phyloP scores from a whole-genome alignment of 1,140 invertebrate species.

The Orussus abietinus region DNA sequence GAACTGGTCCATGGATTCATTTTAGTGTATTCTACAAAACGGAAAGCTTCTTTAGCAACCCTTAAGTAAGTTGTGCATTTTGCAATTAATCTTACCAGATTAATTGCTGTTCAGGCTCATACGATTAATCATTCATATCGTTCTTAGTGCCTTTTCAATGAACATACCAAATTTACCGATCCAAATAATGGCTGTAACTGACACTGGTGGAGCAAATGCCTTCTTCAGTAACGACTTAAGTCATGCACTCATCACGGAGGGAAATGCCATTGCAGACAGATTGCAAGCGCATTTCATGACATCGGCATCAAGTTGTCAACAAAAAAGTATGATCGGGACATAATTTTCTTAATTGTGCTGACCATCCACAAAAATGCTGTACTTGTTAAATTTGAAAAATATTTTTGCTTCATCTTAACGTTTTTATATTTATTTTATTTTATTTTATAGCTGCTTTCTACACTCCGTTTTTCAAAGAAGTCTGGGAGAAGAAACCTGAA shows the following conservation, averaged over 20 bases:
- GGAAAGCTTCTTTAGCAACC: constrained; percentile 90
- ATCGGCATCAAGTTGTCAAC: constrained; percentile 72
- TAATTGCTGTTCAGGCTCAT: no score
- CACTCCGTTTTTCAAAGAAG: constrained; percentile 93
- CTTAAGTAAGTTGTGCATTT: constrained; percentile 70
- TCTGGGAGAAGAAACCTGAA: constrained; percentile 93
- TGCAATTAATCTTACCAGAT: no score
- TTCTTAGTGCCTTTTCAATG: constrained; percentile 83
- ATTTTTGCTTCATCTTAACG: constrained; percentile 26
- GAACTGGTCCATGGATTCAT: constrained; percentile 95
- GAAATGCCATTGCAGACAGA: constrained; percentile 86
- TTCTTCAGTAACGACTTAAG: constrained; percentile 88
- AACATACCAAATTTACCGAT: constrained; percentile 93
- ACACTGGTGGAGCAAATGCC: constrained; percentile 78
- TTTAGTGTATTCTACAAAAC: constrained; percentile 90
- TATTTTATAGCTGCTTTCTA: constrained; percentile 81
- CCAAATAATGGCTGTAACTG: constrained; percentile 90
- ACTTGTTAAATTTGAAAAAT: constrained; percentile 1
- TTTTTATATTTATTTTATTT: constrained; percentile 14
- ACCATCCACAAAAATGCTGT: no score
- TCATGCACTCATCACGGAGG: constrained; percentile 88
- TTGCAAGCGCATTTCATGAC: constrained; percentile 92
- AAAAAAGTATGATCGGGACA: constrained; percentile 78
- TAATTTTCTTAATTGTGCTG: no score
- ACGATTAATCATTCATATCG: no score